Evolutionary conservation across 2,888 invertebrate genomes (phyloP), one percentile per base, ranked within the genome.

Genomic region (Ctena decussata): DNA sequence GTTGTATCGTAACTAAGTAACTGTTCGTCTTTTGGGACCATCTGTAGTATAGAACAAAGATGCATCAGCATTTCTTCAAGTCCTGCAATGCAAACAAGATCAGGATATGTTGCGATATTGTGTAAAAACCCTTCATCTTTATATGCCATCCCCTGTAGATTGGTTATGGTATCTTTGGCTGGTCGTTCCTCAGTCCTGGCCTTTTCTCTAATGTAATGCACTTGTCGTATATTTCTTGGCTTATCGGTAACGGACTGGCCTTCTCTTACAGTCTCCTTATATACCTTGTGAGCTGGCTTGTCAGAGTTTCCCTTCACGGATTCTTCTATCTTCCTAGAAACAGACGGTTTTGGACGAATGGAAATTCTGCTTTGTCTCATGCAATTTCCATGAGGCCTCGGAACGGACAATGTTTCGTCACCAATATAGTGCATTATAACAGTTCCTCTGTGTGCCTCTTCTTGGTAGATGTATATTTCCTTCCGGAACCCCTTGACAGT

Each of bases 1-100:
- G 57, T 76, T 57, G 76, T 76, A 35, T 57, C 60, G 46, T 76
- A 76, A 41, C 76, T 57, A 1, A 76, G 32, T 18, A 76, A 39
- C 24, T 76, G 60, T 37, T 76, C 76, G 5, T n/a, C 24, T 76
- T 76, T 76, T 11, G 35, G 53, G n/a, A 27, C 57, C 0, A n/a
- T 39, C 21, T 60, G 39, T 35, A 76, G 41, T n/a, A 53, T 3
- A 24, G 35, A 12, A 37, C 37, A 39, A 1, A 76, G 37, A 32
- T 75, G 49, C 3, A 32, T 18, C 0, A 75, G 57, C 75, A n/a
- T n/a, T n/a, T n/a, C n/a, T n/a, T n/a, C n/a, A 75, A 32, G n/a
- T 49, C 57, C 57, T 32, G 30, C 75, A 21, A 53, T 75, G 24
- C 37, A 27, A 35, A 75, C 53, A 27, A 75, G 35, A 57, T 76